Percentiles rank a stretch among this genome's conserved stretches.
Evolutionary conservation across 2,797 vertebrate genomes (phyloP).

Genomic region (Characodon lateralis): DNA sequence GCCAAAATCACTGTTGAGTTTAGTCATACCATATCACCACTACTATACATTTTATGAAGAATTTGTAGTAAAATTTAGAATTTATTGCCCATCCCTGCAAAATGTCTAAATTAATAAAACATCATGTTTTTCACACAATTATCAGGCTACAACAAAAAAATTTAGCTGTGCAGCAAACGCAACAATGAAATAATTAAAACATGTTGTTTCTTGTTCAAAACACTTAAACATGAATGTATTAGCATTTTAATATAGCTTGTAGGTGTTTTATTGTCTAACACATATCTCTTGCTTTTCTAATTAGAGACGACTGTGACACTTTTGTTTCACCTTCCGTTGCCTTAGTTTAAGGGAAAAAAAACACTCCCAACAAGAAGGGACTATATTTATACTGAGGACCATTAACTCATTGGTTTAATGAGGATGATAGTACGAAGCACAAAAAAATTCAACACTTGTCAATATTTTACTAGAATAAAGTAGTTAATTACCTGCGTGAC

Average conservation of each 20-base stretch:
- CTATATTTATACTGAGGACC: conserved; percentile 4
- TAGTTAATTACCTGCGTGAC: conserved; percentile 56
- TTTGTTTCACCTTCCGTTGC: conserved; percentile 6
- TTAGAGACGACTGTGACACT: conserved; percentile 1
- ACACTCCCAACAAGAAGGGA: background rate
- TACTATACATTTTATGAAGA: background rate
- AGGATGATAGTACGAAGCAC: conserved; percentile 25
- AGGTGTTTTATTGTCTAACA: background rate
- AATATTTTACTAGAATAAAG: conserved; percentile 35
- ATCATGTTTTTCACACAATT: background rate
- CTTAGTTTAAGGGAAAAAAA: background rate
- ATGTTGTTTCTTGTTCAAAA: background rate
- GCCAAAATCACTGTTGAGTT: background rate
- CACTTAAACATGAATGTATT: background rate
- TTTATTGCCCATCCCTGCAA: background rate
- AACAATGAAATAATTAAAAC: background rate
- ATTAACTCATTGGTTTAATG: conserved; percentile 26
- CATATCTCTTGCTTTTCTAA: conserved; percentile 1
- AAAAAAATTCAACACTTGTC: conserved; percentile 58
- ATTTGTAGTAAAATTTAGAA: background rate
- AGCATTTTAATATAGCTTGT: background rate
- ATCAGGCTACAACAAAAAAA: background rate
- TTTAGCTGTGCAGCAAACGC: background rate
- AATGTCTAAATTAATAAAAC: background rate
- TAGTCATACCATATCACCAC: background rate